These are phyloP conservation scores for Cryptotis parvus DNA, from an alignment of 2,113 vertebrate species.

Conservation along the genomic window DNA sequence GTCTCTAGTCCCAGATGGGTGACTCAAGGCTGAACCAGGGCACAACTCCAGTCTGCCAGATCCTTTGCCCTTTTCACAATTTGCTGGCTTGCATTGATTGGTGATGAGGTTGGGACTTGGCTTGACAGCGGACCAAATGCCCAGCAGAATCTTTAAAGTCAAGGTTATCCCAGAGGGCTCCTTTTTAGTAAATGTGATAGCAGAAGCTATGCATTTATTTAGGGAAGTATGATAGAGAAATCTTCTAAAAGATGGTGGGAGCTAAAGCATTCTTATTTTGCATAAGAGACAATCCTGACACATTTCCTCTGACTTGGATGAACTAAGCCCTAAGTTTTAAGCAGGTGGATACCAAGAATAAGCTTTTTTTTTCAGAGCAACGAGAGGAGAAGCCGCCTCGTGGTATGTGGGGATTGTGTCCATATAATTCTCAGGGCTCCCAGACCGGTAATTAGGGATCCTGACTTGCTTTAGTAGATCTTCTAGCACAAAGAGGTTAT, in stretches of 20 bases:
- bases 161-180: neutral
- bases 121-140: neutral
- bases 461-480: neutral
- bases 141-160: neutral
- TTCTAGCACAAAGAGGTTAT: neutral
- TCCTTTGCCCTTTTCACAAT: neutral
- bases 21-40: neutral
- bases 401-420: neutral
- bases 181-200: slow-evolving; percentile 41
- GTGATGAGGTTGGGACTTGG: neutral
- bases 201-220: neutral
- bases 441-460: neutral
- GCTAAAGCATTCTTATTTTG: slow-evolving; percentile 41
- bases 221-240: slow-evolving; percentile 2
- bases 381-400: neutral
- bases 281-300: neutral
- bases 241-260: neutral
- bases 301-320: neutral
- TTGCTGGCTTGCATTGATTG: neutral
- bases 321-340: slow-evolving; percentile 19
- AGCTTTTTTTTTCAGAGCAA: slow-evolving; percentile 1
- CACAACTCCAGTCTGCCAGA: neutral
- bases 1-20: neutral
- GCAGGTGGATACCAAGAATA: neutral
- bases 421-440: neutral